phyloP scores from a whole-genome alignment of 2,888 invertebrate genomes.

The Hydrotaea cyrtoneurina region DNA sequence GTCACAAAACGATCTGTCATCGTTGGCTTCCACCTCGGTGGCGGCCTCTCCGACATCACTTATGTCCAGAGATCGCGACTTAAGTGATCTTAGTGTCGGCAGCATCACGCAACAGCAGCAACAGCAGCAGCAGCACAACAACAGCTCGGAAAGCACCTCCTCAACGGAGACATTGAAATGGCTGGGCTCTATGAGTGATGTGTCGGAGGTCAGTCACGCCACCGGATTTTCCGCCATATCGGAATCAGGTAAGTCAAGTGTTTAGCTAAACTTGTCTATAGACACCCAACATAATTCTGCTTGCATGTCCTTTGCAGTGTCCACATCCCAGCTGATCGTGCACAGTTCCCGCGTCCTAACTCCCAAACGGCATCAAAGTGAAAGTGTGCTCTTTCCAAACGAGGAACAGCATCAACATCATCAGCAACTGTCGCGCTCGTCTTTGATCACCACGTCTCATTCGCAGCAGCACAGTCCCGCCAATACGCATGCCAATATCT shows the following conservation, averaged over 20 bases:
- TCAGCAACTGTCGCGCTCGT: not conserved
- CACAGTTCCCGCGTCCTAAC: constrained; percentile 89
- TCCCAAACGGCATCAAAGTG: constrained; percentile 89
- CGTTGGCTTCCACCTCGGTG: constrained; percentile 77
- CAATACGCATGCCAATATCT: constrained; percentile 25
- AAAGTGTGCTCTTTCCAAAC: constrained; percentile 87
- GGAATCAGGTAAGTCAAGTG: constrained; percentile 78
- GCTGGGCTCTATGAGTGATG: constrained; percentile 89
- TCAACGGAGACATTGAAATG: constrained; percentile 90
- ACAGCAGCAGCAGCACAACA: constrained; percentile 72
- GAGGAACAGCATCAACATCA: constrained; percentile 77
- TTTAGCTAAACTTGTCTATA: not conserved
- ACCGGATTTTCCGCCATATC: constrained; percentile 81
- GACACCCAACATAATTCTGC: constrained; percentile 68
- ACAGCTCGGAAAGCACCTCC: constrained; percentile 81
- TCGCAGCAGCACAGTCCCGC: constrained; percentile 51
- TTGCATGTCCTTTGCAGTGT: constrained; percentile 78
- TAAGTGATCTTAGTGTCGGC: constrained; percentile 67
- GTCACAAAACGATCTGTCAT: constrained; percentile 81
- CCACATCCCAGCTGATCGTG: constrained; percentile 85
- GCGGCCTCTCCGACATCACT: constrained; percentile 71
- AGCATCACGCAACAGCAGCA: constrained; percentile 63
- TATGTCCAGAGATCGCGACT: constrained; percentile 60
- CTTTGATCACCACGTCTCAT: not conserved
- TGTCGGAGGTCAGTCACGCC: constrained; percentile 84